phyloP scores from a whole-genome alignment of 2,888 invertebrate genomes.

The Rhabditophanes sp. region DNA sequence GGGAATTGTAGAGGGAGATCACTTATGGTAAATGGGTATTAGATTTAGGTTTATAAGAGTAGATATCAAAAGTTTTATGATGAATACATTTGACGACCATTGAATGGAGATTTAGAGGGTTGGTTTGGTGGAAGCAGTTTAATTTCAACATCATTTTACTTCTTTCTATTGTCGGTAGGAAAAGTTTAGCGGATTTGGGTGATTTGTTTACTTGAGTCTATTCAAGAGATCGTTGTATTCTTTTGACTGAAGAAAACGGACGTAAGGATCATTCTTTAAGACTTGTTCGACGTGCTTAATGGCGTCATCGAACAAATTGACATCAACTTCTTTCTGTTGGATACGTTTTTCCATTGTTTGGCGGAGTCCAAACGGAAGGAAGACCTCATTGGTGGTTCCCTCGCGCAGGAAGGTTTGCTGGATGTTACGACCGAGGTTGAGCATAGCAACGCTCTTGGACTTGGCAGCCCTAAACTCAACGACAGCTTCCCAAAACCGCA shows the following conservation, averaged over 20 bases:
- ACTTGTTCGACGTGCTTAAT: constrained; percentile 41
- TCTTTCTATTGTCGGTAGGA: too few relatives aligned
- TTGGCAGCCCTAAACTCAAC: constrained; percentile 25
- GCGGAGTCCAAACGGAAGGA: constrained; percentile 38
- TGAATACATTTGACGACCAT: too few relatives aligned
- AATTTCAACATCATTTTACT: too few relatives aligned
- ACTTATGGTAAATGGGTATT: too few relatives aligned
- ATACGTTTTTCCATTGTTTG: constrained; percentile 29
- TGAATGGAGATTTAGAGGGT: too few relatives aligned
- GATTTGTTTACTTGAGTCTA: constrained; percentile 18
- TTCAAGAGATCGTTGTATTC: constrained; percentile 26
- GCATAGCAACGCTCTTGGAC: constrained; percentile 30
- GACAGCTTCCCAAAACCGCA: constrained; percentile 39
- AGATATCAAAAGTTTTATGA: too few relatives aligned
- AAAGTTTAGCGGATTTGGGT: too few relatives aligned
- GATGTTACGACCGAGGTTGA: constrained; percentile 31
- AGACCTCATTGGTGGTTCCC: constrained; percentile 36
- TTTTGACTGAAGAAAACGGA: constrained; percentile 33
- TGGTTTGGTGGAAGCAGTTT: too few relatives aligned
- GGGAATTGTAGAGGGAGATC: too few relatives aligned
- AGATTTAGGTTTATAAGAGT: too few relatives aligned
- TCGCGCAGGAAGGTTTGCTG: constrained; percentile 34
- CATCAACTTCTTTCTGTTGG: constrained; percentile 31
- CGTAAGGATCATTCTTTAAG: constrained; percentile 34
- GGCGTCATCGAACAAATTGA: constrained; percentile 37